These are phyloP conservation scores for Heliocidaris erythrogramma DNA, from an alignment of 35 echinoderm and acorn worm genomes.

Conservation along the genomic window DNA sequence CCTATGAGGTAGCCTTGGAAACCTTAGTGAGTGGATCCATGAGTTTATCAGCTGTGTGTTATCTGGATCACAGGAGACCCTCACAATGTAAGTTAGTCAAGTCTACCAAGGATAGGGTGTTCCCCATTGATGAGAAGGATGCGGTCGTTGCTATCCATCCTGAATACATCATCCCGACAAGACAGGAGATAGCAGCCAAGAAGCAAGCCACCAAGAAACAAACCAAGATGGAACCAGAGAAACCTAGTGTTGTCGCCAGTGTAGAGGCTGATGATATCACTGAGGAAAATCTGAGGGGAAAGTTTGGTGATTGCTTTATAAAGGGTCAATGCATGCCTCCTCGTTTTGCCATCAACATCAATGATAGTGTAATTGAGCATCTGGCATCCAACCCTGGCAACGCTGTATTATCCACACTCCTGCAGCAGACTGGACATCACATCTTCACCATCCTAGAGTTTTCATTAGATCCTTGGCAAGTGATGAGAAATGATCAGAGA, in stretches of 20 bases:
- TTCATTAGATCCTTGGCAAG: not conserved
- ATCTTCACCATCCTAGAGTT: conserved; percentile 47
- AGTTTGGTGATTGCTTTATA: conserved; percentile 30
- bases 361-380: conserved; percentile 1
- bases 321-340: conserved; percentile 47
- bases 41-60: not conserved
- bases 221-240: not conserved
- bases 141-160: conserved; percentile 2
- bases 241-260: not conserved
- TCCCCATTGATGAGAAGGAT: conserved; percentile 10
- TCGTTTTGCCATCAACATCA: conserved; percentile 59
- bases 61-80: not conserved
- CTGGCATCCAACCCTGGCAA: conserved; percentile 20
- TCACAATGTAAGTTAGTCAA: not conserved
- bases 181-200: not conserved
- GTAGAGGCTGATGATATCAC: not conserved
- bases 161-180: not conserved
- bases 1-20: not conserved
- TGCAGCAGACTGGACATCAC: conserved; percentile 50
- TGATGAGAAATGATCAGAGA: not conserved
- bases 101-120: conserved; percentile 25
- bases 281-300: conserved; percentile 12
- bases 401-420: not conserved
- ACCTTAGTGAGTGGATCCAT: not conserved
- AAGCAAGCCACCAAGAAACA: not conserved